These are phyloP conservation scores for Synodontis membranacea DNA, from an alignment of 2,113 vertebrate species.

Conservation along the genomic window DNA sequence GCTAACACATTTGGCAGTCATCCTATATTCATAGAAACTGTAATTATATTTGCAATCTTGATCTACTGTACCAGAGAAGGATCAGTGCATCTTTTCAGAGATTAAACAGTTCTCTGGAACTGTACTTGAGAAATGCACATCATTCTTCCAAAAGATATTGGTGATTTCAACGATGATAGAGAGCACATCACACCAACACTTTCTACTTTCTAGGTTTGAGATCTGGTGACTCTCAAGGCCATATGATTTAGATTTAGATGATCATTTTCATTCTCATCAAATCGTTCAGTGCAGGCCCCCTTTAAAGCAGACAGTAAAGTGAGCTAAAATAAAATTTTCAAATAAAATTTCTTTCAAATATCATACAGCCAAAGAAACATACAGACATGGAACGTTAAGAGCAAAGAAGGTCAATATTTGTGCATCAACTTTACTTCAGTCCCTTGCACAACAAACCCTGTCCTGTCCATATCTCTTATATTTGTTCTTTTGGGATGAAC, in stretches of 20 bases:
- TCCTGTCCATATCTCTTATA: constrained; percentile 8
- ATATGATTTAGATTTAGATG: no score
- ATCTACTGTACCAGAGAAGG: not conserved
- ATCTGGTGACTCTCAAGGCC: no score
- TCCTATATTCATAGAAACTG: not conserved
- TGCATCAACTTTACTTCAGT: not conserved
- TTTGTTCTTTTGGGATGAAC: constrained; percentile 27
- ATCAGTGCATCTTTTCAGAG: not conserved
- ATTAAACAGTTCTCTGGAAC: no score
- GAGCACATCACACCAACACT: no score
- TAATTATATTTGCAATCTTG: not conserved
- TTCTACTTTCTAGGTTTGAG: no score
- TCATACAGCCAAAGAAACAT: not conserved
- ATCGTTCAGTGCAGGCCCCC: no score
- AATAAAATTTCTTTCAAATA: not conserved
- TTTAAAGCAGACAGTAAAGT: not conserved
- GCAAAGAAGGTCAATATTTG: constrained; percentile 23
- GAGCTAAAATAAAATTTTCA: not conserved
- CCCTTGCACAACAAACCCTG: not conserved
- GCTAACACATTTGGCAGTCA: not conserved
- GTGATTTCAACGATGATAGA: not conserved
- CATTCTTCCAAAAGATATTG: no score
- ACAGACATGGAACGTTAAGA: not conserved
- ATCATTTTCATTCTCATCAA: no score
- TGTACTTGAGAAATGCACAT: no score